Evolutionary conservation across 2,888 invertebrate species (phyloP).

Genomic region (Miltochrista miniata): DNA sequence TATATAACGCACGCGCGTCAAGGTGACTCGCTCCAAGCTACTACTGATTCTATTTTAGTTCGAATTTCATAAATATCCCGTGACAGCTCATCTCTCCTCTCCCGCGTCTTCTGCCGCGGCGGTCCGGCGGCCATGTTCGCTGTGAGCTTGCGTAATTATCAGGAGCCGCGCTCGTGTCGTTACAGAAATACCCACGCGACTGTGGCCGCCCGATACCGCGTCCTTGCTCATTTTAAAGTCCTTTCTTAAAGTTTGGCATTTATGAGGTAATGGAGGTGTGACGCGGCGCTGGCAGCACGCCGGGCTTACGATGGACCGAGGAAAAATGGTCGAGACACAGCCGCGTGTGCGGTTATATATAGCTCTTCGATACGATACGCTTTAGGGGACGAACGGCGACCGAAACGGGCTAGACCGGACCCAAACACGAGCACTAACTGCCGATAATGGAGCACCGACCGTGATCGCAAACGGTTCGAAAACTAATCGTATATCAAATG

Average conservation of each 20-base stretch:
- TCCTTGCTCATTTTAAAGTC: slow-evolving; percentile 82
- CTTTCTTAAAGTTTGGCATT: slow-evolving; percentile 78
- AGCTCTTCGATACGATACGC: slow-evolving; percentile 58
- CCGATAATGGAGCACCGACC: slow-evolving; percentile 37
- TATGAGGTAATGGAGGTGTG: slow-evolving; percentile 77
- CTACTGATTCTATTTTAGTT: slow-evolving; percentile 80
- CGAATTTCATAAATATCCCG: slow-evolving; percentile 83
- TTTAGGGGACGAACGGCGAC: slow-evolving; percentile 64
- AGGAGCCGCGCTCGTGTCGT: slow-evolving; percentile 57
- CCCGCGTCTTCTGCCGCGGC: slow-evolving; percentile 71
- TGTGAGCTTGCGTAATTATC: slow-evolving; percentile 70
- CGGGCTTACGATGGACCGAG: slow-evolving; percentile 72
- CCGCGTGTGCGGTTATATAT: slow-evolving; percentile 47
- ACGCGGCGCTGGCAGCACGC: slow-evolving; percentile 80
- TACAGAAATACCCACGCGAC: slow-evolving; percentile 45
- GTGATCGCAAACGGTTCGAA: slow-evolving; percentile 50
- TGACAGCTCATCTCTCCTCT: slow-evolving; percentile 80
- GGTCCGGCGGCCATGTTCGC: slow-evolving; percentile 69
- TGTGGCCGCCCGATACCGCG: slow-evolving; percentile 56
- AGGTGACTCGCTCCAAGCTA: slow-evolving; percentile 80
- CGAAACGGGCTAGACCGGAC: slow-evolving; percentile 28
- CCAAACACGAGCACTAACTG: slow-evolving; percentile 20
- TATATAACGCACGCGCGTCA: slow-evolving; percentile 76
- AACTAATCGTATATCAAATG: slow-evolving; percentile 78
- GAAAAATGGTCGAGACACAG: slow-evolving; percentile 65